Evolutionary conservation across 2,888 invertebrate species (phyloP), one percentile per base, ranked within the genome.

Genomic region (Volucella inflata): DNA sequence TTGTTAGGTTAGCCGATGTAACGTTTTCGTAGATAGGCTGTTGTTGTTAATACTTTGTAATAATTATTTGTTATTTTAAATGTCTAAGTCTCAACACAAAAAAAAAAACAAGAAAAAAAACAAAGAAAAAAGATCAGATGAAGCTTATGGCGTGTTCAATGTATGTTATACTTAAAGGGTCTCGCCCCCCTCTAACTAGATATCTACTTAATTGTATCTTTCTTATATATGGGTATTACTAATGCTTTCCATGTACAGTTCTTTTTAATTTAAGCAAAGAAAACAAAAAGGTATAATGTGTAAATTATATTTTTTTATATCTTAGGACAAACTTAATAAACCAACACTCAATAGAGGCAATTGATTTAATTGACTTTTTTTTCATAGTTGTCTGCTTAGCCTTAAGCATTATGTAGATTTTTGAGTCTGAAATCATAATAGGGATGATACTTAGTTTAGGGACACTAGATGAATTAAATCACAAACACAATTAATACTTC

Each of bases 221-320:
- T 30, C 30, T 30, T 30, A 30, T 30, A 30, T 64, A 46, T 60
- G 53, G 50, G 55, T 64, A 48, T 40, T 17, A 57, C 36, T 12
- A 50, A 64, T 64, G 78, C 78, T 78, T 78, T 78, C 78, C 78
- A 70, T 78, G 78, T 78, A 78, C 78, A 78, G 70, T 62, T 55
- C 62, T 53, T 78, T 78, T 36, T 30, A 53, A 11, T 57, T 48
- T 40, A 46, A 57, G 16, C 57, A 48, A 50, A 75, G 14, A 30
- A 57, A 55, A 11, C 9, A 30, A 57, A 55, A 17, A 50, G 48
- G 10, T 40, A 53, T 36, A 48, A 62, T 77, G 64, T 71, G 62
- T 30, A 46, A 17, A 57, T 68, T 68, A 76, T 68, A 68, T 65
- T 76, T 77, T 75, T 74, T 74, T 74, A 83, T 78, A 83, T 68